Percentiles rank a stretch among this genome's conserved stretches.
phyloP scores from a whole-genome alignment of 1,140 invertebrate genomes.

The Procambarus virginalis region DNA sequence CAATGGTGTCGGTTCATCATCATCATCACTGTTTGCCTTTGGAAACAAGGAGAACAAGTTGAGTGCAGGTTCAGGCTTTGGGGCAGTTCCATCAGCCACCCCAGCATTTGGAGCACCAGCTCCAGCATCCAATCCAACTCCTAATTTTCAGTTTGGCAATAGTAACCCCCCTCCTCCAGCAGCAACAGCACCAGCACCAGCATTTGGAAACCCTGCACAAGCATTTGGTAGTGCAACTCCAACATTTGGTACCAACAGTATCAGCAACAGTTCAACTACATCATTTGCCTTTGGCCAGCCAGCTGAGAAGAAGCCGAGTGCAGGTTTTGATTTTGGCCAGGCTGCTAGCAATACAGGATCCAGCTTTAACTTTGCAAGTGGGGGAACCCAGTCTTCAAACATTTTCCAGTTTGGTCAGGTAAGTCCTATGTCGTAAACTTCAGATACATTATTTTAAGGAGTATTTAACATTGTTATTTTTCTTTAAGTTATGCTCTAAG shows the following conservation, averaged over 20 bases:
- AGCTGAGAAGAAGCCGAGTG: conserved; percentile 60
- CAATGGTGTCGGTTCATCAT: conserved; percentile 36
- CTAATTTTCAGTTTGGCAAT: conserved; percentile 64
- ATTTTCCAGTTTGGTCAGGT: conserved; percentile 68
- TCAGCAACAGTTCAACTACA: conserved; percentile 35
- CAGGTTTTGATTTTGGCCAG: conserved; percentile 67
- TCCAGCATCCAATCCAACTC: conserved; percentile 44
- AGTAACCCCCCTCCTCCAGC: conserved; percentile 46
- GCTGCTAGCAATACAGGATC: conserved; percentile 36
- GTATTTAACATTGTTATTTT: too few species aligned
- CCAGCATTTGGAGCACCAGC: conserved; percentile 61
- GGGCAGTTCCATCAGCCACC: conserved; percentile 32
- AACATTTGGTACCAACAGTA: conserved; percentile 55
- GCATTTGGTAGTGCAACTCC: conserved; percentile 54
- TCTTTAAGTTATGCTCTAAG: too few species aligned
- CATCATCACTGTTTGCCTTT: conserved; percentile 46
- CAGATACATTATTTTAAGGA: too few species aligned
- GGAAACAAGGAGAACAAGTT: conserved; percentile 54
- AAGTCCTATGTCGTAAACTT: not conserved
- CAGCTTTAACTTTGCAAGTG: conserved; percentile 52
- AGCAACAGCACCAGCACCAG: conserved; percentile 40
- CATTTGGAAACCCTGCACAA: conserved; percentile 53
- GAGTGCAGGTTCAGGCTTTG: conserved; percentile 45
- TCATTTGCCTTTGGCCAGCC: conserved; percentile 61
- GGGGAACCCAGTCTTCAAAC: conserved; percentile 4